Evolutionary conservation across 2,113 vertebrate species (phyloP), one percentile per base, ranked within the genome.

Genomic region (Galbula dea): DNA sequence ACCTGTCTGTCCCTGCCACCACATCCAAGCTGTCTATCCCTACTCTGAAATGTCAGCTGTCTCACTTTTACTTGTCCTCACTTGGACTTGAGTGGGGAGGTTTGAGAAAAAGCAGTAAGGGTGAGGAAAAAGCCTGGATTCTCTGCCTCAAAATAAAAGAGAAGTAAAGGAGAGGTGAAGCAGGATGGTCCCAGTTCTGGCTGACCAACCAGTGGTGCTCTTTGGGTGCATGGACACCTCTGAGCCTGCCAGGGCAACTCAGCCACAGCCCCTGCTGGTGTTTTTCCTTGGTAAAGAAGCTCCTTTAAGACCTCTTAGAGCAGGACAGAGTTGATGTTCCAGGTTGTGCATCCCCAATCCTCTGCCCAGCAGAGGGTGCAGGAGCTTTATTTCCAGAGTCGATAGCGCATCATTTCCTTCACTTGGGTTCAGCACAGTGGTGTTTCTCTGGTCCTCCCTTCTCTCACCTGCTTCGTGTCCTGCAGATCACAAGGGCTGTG

Each of bases 301-400:
- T n/a, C 26, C 68, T 85, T n/a, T 36, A 8, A 10, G 12, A 68
- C 27, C 5, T 29, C 14, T 23, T 46, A 39, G 2, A 36, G 16
- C 37, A 17, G 39, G 52, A 37, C 10, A 14, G 13, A 0, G 1
- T 19, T 9, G 45, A 1, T 2, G 6, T 39, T 19, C 36, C 39
- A 10, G 48, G 39, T 67, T 82, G 66, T 29, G 58, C 73, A 59
- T 21, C 12, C 49, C 1, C 3, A 9, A 19, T 12, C 10, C 36
- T 82, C n/a, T 94, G 37, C 84, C 96, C 96, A 94, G 94, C 82
- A 96, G 96, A 92, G 93, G 95, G 96, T 85, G 94, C 87, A 91
- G 94, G 51, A 93, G 89, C 9, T 85, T 94, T 80, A 63, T 48
- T 89, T 88, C 51, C 74, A 79, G 81, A 75, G 20, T 4, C 2